Conservation (phyloP, 2,797 vertebrate species). For the Synanceia verrucosa region DNA sequence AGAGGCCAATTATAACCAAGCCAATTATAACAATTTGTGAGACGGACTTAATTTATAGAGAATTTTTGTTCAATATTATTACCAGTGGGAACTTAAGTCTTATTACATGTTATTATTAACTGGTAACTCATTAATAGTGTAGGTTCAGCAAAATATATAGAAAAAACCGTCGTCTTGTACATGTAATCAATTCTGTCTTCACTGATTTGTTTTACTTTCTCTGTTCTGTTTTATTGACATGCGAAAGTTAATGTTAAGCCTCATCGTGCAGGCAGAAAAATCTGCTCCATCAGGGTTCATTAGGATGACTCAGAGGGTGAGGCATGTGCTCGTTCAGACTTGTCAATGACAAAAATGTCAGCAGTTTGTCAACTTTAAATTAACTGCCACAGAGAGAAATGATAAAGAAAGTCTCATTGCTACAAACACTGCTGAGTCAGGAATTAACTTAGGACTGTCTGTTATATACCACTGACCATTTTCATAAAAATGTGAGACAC, state of each 20-base stretch:
- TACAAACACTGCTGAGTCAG: background rate
- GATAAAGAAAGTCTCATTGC: slow-evolving; percentile 16
- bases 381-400: slow-evolving; percentile 38
- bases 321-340: slow-evolving; percentile 47
- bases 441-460: background rate
- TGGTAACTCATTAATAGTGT: slow-evolving; percentile 2
- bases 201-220: background rate
- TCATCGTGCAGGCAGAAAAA: background rate
- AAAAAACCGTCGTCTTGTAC: background rate
- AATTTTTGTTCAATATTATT: slow-evolving; percentile 15
- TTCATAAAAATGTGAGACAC: background rate
- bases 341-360: slow-evolving; percentile 66
- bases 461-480: background rate
- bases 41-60: slow-evolving; percentile 45
- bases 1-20: slow-evolving; percentile 70
- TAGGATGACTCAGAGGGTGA: slow-evolving; percentile 53
- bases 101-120: background rate
- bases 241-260: background rate
- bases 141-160: background rate
- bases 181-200: background rate
- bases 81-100: background rate
- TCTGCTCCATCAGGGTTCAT: slow-evolving; percentile 26
- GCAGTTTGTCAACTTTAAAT: slow-evolving; percentile 55
- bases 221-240: background rate
- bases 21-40: slow-evolving; percentile 76